These are phyloP conservation scores for Entomyzon cyanotis DNA, from an alignment of 2,113 vertebrate species.

Conservation along the genomic window DNA sequence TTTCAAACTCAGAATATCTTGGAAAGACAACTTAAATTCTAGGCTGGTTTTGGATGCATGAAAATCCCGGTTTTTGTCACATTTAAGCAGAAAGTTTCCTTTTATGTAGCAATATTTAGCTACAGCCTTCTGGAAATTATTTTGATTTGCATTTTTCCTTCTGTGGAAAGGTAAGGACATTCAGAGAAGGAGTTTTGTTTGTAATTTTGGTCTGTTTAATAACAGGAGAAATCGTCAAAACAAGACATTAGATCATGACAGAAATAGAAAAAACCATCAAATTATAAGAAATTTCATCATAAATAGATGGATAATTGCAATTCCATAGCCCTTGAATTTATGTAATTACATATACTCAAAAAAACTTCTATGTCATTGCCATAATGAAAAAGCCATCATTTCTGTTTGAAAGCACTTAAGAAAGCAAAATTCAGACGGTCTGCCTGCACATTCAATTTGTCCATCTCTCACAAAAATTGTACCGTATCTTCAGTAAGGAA, in stretches of 20 bases:
- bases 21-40: neutral
- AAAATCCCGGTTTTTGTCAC: neutral
- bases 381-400: constrained; percentile 63
- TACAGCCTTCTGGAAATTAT: neutral
- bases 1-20: neutral
- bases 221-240: neutral
- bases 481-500: constrained; percentile 16
- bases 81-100: neutral
- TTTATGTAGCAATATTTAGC: neutral
- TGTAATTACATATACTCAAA: constrained; percentile 52
- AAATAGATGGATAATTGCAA: neutral
- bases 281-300: neutral
- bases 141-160: neutral
- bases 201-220: neutral
- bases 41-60: neutral
- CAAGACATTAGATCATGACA: neutral
- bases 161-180: neutral
- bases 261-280: neutral
- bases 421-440: constrained; percentile 51
- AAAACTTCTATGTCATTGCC: constrained; percentile 35
- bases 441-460: constrained; percentile 34
- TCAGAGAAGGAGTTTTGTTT: neutral
- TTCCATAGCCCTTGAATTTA: constrained; percentile 10
- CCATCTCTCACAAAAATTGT: constrained; percentile 59
- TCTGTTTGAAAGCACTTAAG: constrained; percentile 50